Percentiles rank a stretch among this genome's conserved stretches.
These are phyloP conservation scores for Dynastes grantii DNA, from an alignment of 2,888 invertebrate genomes.

Conservation along the genomic window DNA sequence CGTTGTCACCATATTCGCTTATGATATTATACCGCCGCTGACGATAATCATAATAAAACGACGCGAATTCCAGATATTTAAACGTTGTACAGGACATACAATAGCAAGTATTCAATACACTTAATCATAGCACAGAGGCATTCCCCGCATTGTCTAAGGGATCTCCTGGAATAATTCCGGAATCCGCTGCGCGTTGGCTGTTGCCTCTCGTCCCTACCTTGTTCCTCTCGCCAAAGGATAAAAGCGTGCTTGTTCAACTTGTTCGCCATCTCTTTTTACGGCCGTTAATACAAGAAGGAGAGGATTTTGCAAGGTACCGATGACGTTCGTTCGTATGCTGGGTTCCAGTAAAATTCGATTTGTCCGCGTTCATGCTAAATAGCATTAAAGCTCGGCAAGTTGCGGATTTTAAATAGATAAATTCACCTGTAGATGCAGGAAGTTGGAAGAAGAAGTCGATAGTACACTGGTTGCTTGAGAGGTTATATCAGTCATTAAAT, in stretches of 20 bases:
- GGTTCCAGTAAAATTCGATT: conserved; percentile 1
- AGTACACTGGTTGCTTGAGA: too few relatives aligned
- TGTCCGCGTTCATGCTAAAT: neutral
- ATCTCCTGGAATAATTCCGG: conserved; percentile 50
- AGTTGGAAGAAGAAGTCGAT: too few relatives aligned
- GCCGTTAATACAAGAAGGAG: neutral
- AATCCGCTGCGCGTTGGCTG: conserved; percentile 34
- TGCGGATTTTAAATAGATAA: too few relatives aligned
- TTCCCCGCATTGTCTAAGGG: conserved; percentile 54
- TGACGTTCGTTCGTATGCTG: neutral
- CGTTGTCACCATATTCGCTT: conserved; percentile 2
- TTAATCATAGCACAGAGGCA: conserved; percentile 57
- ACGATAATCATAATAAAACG: conserved; percentile 47
- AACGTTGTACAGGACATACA: conserved; percentile 48
- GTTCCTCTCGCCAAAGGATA: conserved; percentile 6
- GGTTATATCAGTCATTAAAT: too few relatives aligned
- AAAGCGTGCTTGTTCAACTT: conserved; percentile 1
- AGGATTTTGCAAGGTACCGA: neutral
- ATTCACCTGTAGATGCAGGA: too few relatives aligned
- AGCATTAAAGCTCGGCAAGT: too few relatives aligned
- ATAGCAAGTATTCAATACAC: conserved; percentile 55
- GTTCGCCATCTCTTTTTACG: conserved; percentile 21
- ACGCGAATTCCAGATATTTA: conserved; percentile 51
- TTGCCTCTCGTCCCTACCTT: neutral
- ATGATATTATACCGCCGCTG: conserved; percentile 16